Conservation (phyloP, 2,797 vertebrate species). For the Hypotaenidia philippensis region DNA sequence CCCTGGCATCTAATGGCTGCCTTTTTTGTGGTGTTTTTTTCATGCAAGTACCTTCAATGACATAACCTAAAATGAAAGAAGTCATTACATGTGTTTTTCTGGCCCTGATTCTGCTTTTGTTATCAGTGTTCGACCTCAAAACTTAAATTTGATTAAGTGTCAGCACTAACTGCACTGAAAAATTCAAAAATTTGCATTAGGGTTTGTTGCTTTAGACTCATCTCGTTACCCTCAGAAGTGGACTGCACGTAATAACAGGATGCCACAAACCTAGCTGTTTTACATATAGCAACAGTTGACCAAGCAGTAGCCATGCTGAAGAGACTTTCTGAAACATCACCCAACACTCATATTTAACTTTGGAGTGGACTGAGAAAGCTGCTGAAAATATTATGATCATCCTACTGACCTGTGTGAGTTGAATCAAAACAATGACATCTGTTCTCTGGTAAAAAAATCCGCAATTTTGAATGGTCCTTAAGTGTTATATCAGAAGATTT, state of each 20-base stretch:
- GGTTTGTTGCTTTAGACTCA: background rate
- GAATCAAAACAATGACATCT: background rate
- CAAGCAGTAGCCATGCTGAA: background rate
- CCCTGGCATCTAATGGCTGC: background rate
- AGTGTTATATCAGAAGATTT: background rate
- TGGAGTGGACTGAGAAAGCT: background rate
- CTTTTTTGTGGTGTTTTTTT: background rate
- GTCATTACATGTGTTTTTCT: background rate
- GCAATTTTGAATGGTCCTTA: background rate
- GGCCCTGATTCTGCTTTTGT: background rate
- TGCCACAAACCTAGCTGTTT: background rate
- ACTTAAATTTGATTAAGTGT: background rate
- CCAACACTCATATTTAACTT: background rate
- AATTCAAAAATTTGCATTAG: background rate
- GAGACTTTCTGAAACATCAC: background rate
- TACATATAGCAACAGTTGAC: background rate
- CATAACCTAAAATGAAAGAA: background rate
- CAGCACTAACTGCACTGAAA: background rate
- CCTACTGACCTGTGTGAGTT: background rate
- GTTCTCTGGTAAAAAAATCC: background rate
- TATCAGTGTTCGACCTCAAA: background rate
- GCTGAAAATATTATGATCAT: background rate
- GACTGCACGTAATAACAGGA: slow-evolving; percentile 23
- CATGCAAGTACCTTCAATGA: slow-evolving; percentile 6
- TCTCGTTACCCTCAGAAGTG: background rate